Conservation (phyloP, 53 echinoderm and acorn worm species). For the Glandiceps talaboti region DNA sequence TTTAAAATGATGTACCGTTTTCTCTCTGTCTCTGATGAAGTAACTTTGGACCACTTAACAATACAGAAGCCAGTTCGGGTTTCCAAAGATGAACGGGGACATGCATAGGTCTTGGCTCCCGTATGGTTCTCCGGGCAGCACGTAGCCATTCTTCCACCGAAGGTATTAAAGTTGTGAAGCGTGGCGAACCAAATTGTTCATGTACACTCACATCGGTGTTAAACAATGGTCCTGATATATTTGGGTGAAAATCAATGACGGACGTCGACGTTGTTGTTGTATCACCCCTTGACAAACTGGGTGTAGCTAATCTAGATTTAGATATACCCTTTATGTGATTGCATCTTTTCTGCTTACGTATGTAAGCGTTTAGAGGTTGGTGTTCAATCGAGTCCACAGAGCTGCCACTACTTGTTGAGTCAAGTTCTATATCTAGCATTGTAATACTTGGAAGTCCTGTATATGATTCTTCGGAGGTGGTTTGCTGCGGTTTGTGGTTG, state of each 20-base stretch:
- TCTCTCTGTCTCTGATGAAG: conserved; percentile 24
- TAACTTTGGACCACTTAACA: conserved; percentile 5
- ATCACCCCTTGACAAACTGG: too few relatives aligned
- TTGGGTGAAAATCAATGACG: background rate
- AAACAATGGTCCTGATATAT: background rate
- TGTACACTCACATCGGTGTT: background rate
- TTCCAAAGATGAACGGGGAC: background rate
- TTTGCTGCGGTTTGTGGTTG: background rate
- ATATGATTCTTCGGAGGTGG: background rate
- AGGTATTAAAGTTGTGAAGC: background rate
- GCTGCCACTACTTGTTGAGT: background rate
- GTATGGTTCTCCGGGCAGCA: background rate
- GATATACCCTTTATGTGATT: background rate
- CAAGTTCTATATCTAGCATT: background rate
- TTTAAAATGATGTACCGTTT: too few relatives aligned
- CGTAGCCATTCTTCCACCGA: background rate
- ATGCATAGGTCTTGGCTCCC: conserved; percentile 13
- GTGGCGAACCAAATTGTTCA: background rate
- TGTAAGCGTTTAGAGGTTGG: background rate
- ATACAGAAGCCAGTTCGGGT: conserved; percentile 12
- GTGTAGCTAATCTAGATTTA: too few relatives aligned
- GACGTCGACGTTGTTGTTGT: background rate
- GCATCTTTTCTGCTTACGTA: background rate
- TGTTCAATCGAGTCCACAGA: background rate
- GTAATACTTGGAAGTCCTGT: background rate